Evolutionary conservation across 92 coral and sea anemone genomes (phyloP).

Genomic region (Pocillopora grandis): DNA sequence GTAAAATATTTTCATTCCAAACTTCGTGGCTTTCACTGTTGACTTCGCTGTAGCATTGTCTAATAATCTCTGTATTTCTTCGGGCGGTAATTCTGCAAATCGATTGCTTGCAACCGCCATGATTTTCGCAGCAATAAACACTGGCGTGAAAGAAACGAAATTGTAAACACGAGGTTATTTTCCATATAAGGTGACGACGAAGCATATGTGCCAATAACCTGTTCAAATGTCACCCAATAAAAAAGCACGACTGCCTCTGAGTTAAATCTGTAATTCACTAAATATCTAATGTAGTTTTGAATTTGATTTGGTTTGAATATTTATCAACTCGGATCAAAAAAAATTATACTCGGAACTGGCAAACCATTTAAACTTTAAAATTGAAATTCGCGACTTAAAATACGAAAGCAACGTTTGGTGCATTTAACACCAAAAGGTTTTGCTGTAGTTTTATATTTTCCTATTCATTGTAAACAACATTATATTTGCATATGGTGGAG

Average conservation of each 20-base stretch:
- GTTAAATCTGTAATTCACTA: slow-evolving; percentile 7
- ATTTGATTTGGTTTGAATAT: neutral
- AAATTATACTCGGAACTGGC: neutral
- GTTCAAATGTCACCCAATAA: neutral
- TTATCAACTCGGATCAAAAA: neutral
- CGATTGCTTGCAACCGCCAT: slow-evolving; percentile 1
- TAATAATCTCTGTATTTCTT: slow-evolving; percentile 5
- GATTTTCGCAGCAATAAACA: neutral
- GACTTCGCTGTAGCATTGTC: slow-evolving; percentile 19
- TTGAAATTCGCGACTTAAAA: too few species aligned
- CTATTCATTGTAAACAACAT: slow-evolving; percentile 1
- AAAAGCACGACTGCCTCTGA: neutral
- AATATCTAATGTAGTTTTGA: neutral
- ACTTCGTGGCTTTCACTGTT: slow-evolving; percentile 15
- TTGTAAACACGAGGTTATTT: slow-evolving; percentile 7
- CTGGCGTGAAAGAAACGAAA: slow-evolving; percentile 3
- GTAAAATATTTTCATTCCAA: slow-evolving; percentile 10
- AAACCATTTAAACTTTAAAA: too few species aligned
- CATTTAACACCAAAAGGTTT: neutral
- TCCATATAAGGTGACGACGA: slow-evolving; percentile 7
- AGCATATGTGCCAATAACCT: slow-evolving; percentile 21
- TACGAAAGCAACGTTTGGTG: neutral
- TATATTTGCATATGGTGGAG: neutral
- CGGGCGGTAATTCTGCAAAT: slow-evolving; percentile 12
- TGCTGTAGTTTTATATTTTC: neutral